These are phyloP conservation scores for Leptogaster cylindrica DNA, from an alignment of 2,888 invertebrate genomes.

Conservation along the genomic window DNA sequence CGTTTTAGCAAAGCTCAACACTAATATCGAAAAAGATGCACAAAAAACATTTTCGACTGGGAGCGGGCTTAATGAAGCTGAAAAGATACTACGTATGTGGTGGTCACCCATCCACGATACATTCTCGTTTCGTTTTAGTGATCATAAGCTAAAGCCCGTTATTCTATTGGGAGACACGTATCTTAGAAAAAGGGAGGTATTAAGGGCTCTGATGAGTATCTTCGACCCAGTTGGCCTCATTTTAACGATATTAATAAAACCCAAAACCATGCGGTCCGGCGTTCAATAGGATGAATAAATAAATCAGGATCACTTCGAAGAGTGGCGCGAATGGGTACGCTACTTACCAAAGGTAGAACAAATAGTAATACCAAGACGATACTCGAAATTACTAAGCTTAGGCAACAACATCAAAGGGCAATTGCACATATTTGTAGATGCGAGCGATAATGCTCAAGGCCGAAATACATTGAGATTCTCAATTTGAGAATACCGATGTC, in stretches of 20 bases:
- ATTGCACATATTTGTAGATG: conserved; percentile 50
- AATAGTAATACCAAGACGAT: conserved; percentile 44
- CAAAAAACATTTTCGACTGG: too few relatives aligned
- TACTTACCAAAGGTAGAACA: conserved; percentile 37
- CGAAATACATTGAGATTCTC: too few relatives aligned
- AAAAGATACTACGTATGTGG: conserved; percentile 46
- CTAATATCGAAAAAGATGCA: conserved; percentile 39
- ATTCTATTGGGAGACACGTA: conserved; percentile 32
- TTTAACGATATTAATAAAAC: conserved; percentile 47
- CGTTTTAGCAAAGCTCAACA: conserved; percentile 41
- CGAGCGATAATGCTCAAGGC: conserved; percentile 49
- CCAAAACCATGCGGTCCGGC: conserved; percentile 47
- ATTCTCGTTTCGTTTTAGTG: conserved; percentile 46
- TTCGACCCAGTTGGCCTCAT: conserved; percentile 53
- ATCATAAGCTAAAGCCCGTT: conserved; percentile 10
- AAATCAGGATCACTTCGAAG: conserved; percentile 22
- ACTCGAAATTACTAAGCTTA: conserved; percentile 40
- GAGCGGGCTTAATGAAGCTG: too few relatives aligned
- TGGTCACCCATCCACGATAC: conserved; percentile 46
- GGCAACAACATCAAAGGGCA: conserved; percentile 40
- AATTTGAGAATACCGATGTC: too few relatives aligned
- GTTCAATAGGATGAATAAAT: conserved; percentile 22
- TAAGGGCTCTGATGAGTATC: conserved; percentile 50
- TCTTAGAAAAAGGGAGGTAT: conserved; percentile 49
- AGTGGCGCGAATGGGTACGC: conserved; percentile 49